Percentiles rank a stretch among this genome's conserved stretches.
These are phyloP conservation scores for Druon quercuslanigerum DNA, from an alignment of 1,140 invertebrate species.

Conservation along the genomic window DNA sequence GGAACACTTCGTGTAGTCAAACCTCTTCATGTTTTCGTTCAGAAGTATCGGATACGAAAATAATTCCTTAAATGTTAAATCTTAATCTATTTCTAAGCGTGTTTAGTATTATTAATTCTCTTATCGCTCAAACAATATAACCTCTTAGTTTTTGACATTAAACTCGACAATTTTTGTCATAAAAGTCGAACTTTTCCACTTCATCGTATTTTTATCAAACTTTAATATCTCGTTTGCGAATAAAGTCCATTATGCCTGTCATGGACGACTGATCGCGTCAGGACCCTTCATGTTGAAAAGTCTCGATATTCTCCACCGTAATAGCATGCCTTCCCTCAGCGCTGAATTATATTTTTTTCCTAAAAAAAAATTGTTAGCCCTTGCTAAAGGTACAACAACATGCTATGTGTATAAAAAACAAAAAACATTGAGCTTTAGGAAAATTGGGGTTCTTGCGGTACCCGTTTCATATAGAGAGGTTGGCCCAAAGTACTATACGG, in stretches of 20 bases:
- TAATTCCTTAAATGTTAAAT: too few species aligned
- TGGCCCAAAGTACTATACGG: background rate
- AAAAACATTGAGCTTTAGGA: background rate
- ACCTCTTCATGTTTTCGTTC: too few species aligned
- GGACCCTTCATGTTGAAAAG: background rate
- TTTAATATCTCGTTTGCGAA: background rate
- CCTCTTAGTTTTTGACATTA: background rate
- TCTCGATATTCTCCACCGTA: slow-evolving; percentile 27
- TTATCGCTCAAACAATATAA: background rate
- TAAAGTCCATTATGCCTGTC: slow-evolving; percentile 7
- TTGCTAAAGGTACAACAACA: background rate
- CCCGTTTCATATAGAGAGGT: background rate
- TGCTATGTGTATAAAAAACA: background rate
- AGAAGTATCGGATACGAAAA: too few species aligned
- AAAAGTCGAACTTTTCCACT: background rate
- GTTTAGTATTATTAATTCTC: background rate
- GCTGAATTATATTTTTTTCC: slow-evolving; percentile 37
- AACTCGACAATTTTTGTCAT: background rate
- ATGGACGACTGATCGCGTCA: slow-evolving; percentile 4
- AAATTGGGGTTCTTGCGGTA: background rate
- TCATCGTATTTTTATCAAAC: background rate
- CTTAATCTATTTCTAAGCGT: background rate
- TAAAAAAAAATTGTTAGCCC: background rate
- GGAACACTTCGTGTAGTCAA: too few species aligned
- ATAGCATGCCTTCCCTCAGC: slow-evolving; percentile 43